Evolutionary conservation across 2,888 invertebrate genomes (phyloP).

Genomic region (Brachyptera risi): DNA sequence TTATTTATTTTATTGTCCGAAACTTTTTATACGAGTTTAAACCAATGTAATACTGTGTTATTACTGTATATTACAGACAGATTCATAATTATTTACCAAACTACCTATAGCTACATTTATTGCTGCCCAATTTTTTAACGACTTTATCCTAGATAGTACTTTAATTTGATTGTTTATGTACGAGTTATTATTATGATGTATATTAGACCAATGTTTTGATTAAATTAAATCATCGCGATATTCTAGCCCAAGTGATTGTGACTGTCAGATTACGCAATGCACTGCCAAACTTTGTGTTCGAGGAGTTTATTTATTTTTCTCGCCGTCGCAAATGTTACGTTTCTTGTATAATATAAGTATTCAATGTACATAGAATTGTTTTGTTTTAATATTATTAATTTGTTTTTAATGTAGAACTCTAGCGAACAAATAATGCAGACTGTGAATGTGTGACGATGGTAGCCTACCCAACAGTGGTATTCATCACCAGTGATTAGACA

Average conservation of each 20-base stretch:
- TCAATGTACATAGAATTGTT: slow-evolving; percentile 10
- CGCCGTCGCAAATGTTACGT: slow-evolving; percentile 4
- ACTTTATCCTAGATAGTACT: too few relatives aligned
- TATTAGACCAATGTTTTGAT: too few relatives aligned
- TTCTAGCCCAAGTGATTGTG: slow-evolving; percentile 10
- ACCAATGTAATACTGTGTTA: neutral
- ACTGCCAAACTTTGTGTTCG: slow-evolving; percentile 25
- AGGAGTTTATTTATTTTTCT: slow-evolving; percentile 7
- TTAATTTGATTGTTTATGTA: too few relatives aligned
- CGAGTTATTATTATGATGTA: too few relatives aligned
- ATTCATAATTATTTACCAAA: too few relatives aligned
- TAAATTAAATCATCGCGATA: too few relatives aligned
- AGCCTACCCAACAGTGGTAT: neutral
- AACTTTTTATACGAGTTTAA: too few relatives aligned
- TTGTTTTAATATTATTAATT: slow-evolving; percentile 9
- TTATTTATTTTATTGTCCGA: slow-evolving; percentile 6
- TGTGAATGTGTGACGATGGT: neutral
- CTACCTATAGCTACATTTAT: too few relatives aligned
- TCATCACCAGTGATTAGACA: neutral
- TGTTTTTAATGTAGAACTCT: neutral
- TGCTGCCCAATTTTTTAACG: too few relatives aligned
- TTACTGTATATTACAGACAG: neutral
- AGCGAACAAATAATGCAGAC: slow-evolving; percentile 3
- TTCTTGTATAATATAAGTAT: neutral
- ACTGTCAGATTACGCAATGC: slow-evolving; percentile 23